A percentile compares a stretch with the other conserved stretches of the same genome.
Conservation (phyloP, 1,140 invertebrate genomes). For the Bilobella aurantiaca region DNA sequence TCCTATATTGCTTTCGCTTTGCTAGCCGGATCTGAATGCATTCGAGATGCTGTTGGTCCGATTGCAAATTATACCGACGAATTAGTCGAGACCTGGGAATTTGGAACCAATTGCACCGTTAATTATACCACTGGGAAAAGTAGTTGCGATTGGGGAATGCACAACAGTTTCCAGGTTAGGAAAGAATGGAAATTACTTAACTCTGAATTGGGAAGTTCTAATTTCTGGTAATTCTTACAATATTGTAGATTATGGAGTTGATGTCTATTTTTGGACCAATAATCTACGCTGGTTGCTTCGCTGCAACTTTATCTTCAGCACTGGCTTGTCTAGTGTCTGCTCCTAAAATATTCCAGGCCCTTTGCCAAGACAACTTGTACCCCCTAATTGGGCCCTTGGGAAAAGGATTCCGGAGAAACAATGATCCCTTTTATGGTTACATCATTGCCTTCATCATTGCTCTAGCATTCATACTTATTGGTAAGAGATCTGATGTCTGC, state of each 20-base stretch:
- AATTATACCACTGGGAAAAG: conserved; percentile 23
- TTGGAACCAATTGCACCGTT: conserved; percentile 22
- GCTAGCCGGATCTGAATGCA: conserved; percentile 58
- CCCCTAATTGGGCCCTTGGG: conserved; percentile 85
- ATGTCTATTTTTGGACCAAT: conserved; percentile 79
- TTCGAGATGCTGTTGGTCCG: conserved; percentile 63
- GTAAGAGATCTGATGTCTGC: not conserved
- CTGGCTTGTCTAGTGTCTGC: conserved; percentile 90
- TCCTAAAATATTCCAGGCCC: conserved; percentile 86
- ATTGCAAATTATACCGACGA: conserved; percentile 43
- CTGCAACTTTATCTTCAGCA: conserved; percentile 89
- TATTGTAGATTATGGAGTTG: conserved; percentile 71
- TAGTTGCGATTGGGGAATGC: conserved; percentile 63
- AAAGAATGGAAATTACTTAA: conserved; percentile 38
- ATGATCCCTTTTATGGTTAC: conserved; percentile 86
- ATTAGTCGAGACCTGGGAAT: conserved; percentile 20
- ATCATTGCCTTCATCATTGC: conserved; percentile 83
- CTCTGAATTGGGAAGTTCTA: conserved; percentile 39
- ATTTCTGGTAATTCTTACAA: not conserved
- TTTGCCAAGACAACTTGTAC: conserved; percentile 92
- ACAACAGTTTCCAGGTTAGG: conserved; percentile 66
- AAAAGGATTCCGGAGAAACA: conserved; percentile 78
- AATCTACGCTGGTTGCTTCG: conserved; percentile 64
- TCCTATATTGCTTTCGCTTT: conserved; percentile 76
- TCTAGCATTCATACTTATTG: conserved; percentile 50